Conservation (phyloP, 2,797 vertebrate species). For the Esox masquinongy region DNA sequence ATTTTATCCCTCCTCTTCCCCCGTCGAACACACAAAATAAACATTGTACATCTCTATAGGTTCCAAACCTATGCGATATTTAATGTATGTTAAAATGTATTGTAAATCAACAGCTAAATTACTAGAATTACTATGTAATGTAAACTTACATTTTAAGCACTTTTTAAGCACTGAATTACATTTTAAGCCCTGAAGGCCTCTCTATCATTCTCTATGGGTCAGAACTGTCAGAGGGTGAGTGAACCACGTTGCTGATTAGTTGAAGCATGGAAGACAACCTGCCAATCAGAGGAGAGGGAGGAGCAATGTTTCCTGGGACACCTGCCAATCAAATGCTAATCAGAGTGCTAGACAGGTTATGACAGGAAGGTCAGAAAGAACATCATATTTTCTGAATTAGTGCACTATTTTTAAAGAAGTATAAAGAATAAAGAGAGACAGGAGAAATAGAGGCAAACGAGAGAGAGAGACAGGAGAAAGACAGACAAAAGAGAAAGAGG, state of each 20-base stretch:
- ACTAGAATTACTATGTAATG: too few species aligned
- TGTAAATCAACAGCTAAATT: too few species aligned
- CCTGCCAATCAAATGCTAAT: conserved; percentile 47
- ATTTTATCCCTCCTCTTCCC: too few species aligned
- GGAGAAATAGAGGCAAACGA: background rate
- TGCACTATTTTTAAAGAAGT: background rate
- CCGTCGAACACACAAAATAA: too few species aligned
- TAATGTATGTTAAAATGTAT: too few species aligned
- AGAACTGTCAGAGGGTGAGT: background rate
- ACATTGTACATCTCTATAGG: too few species aligned
- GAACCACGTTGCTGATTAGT: conserved; percentile 15
- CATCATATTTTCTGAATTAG: too few species aligned
- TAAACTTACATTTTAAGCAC: too few species aligned
- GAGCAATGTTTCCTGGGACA: conserved; percentile 12
- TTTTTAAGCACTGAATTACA: too few species aligned
- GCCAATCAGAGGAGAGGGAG: conserved; percentile 36
- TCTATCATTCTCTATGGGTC: background rate
- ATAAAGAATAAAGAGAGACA: too few species aligned
- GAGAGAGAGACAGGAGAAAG: background rate
- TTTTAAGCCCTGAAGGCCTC: too few species aligned
- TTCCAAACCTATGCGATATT: too few species aligned
- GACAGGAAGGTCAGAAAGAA: background rate
- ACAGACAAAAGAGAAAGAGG: background rate
- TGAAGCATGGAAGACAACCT: conserved; percentile 35
- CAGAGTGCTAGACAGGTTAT: conserved; percentile 27